phyloP scores from a whole-genome alignment of 1,140 invertebrate species.

The Tetranychus cinnabarinus region DNA sequence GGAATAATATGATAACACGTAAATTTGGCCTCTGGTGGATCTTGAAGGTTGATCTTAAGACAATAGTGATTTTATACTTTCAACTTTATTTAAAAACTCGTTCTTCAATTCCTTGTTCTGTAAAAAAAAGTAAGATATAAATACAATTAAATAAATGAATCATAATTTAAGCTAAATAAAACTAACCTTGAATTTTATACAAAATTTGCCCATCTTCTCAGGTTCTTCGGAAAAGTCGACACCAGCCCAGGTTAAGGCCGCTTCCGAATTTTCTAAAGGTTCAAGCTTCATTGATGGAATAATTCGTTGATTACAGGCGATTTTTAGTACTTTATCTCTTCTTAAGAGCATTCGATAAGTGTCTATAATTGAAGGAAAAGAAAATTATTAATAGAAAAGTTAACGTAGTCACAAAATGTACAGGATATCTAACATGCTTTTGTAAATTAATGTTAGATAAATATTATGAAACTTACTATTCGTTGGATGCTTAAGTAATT shows the following conservation, averaged over 20 bases:
- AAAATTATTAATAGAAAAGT: neutral
- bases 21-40: too few relatives aligned
- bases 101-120: too few relatives aligned
- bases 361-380: neutral
- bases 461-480: neutral
- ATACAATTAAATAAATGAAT: too few relatives aligned
- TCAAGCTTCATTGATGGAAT: slow-evolving; percentile 20
- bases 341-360: slow-evolving; percentile 21
- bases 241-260: neutral
- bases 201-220: neutral
- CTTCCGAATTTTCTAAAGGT: neutral
- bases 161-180: neutral
- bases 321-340: slow-evolving; percentile 22
- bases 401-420: neutral
- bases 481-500: slow-evolving; percentile 21
- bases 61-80: too few relatives aligned
- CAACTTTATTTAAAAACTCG: too few relatives aligned
- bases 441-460: too few relatives aligned
- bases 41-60: too few relatives aligned
- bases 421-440: neutral
- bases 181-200: neutral
- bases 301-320: slow-evolving; percentile 25
- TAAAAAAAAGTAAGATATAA: too few relatives aligned
- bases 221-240: slow-evolving; percentile 2
- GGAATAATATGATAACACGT: too few relatives aligned